A percentile compares a stretch with the other conserved stretches of the same genome.
Conservation (phyloP, 2,888 invertebrate species). For the Polia nebulosa region DNA sequence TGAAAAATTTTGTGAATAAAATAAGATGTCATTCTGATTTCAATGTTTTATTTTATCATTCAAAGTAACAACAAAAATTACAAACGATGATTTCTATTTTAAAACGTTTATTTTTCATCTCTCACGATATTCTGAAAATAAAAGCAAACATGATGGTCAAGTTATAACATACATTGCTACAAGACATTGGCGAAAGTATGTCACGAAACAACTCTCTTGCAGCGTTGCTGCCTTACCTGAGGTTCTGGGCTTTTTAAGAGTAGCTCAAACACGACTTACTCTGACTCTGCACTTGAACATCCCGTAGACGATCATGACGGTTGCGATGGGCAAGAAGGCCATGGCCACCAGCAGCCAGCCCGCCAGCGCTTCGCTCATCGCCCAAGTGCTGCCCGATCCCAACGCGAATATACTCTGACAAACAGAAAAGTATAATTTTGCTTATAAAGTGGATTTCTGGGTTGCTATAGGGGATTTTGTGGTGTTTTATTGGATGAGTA, state of each 20-base stretch:
- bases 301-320: conserved; percentile 75
- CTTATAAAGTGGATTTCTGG: neutral
- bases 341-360: conserved; percentile 77
- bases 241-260: no score
- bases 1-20: conserved; percentile 90
- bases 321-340: conserved; percentile 72
- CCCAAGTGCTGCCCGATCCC: conserved; percentile 67
- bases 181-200: no score
- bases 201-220: no score
- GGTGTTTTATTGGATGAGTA: neutral
- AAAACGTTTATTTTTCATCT: conserved; percentile 76
- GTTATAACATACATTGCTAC: no score
- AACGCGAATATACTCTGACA: conserved; percentile 72
- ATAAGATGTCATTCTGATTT: conserved; percentile 87
- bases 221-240: no score
- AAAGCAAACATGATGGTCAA: conserved; percentile 23
- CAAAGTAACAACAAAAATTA: conserved; percentile 32
- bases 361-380: conserved; percentile 66
- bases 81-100: conserved; percentile 28
- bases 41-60: conserved; percentile 61
- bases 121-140: conserved; percentile 86
- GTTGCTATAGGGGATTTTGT: neutral
- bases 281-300: conserved; percentile 85
- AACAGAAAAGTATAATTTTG: conserved; percentile 12
- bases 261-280: conserved; percentile 69